Conservation (phyloP, 2,113 vertebrate species). For the Alligator mississippiensis region DNA sequence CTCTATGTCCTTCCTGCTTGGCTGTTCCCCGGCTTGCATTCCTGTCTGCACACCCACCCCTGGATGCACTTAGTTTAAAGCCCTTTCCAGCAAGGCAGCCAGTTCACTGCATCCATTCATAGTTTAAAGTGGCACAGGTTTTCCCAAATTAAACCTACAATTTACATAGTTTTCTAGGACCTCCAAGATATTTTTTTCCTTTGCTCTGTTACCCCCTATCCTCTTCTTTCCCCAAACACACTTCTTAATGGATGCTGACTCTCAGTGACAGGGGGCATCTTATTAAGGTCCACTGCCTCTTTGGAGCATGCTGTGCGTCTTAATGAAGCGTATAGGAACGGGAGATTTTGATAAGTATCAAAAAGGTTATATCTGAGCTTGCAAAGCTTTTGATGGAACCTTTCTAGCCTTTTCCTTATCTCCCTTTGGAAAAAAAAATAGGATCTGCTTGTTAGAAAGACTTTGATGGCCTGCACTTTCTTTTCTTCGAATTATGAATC, state of each 20-base stretch:
- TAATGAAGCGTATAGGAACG: not conserved
- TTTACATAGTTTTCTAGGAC: not conserved
- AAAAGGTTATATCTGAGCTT: not conserved
- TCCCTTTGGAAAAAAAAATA: not conserved
- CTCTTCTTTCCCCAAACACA: not conserved
- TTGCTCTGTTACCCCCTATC: not conserved
- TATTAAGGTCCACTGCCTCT: not conserved
- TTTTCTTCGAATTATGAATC: not conserved
- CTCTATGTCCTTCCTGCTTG: no score
- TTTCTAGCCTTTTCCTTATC: not conserved
- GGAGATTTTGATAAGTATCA: not conserved
- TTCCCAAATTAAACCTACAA: not conserved
- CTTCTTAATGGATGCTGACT: not conserved
- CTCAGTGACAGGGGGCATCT: not conserved
- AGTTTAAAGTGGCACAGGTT: not conserved
- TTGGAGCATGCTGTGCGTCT: not conserved
- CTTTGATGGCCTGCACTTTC: not conserved
- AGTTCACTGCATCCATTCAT: not conserved
- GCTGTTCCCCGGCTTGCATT: no score
- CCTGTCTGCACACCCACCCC: rapidly evolving
- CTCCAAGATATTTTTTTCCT: not conserved
- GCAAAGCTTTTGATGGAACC: not conserved
- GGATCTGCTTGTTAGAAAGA: not conserved
- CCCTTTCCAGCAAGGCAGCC: not conserved
- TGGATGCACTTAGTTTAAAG: no score